Evolutionary conservation across 2,797 vertebrate species (phyloP), one percentile per base, ranked within the genome.

Genomic region (Phoeniculus purpureus): DNA sequence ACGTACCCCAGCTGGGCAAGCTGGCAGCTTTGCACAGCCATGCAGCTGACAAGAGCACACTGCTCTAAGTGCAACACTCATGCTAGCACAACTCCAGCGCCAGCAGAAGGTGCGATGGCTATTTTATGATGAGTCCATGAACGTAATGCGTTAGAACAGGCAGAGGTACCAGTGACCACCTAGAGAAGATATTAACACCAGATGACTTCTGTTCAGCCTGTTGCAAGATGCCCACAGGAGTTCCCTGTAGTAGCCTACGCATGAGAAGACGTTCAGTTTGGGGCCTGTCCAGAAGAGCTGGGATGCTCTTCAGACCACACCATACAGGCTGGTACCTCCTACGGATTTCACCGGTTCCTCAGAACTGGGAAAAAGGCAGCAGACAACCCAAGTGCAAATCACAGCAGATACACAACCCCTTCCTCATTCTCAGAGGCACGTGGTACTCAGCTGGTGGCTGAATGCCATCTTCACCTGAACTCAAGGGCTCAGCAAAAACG

Each of bases 41-140:
- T n/a, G 40, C 32, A 34, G 52, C 54, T 0, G 0, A 12, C 52
- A 70, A 59, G 26, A 52, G 34, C 71, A 66, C 0, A 0, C 31
- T 3, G n/a, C 25, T 58, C 55, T 34, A 73, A 13, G 19, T 18
- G 12, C 8, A 52, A 29, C 23, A 61, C 37, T 14, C 0, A 5
- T 45, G 37, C 23, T 66, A 73, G 48, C 68, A n/a, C 85, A 75
- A 60, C 9, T 7, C 12, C 2, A 12, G 1, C 2, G 52, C 3
- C 45, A 56, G 37, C 61, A 67, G 14, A 34, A 60, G 32, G 27
- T 2, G 80, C 29, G 6, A 45, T 9, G 9, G 13, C 3, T 9
- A 16, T 61, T 25, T 77, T 71, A 60, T 74, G 25, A 43, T 29
- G 21, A 55, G 6, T 47, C 64, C 51, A 27, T 3, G 7, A 68